Evolutionary conservation across 2,888 invertebrate genomes (phyloP).

Genomic region (Acrocera orbiculus): DNA sequence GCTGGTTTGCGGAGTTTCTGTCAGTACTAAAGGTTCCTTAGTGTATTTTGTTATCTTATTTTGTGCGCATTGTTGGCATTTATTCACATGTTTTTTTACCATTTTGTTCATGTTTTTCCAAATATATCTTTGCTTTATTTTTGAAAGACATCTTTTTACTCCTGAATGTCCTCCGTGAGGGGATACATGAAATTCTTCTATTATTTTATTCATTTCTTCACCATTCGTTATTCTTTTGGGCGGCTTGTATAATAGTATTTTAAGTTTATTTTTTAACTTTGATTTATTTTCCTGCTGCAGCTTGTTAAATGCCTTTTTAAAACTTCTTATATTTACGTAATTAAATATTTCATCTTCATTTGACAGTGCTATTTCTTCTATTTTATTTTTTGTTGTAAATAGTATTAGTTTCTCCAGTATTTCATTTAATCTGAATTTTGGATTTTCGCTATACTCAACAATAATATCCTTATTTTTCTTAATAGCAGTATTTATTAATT

Average conservation of each 20-base stretch:
- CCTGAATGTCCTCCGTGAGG: background rate
- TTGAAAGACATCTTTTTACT: background rate
- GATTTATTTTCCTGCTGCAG: background rate
- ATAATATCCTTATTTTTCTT: no score
- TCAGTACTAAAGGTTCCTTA: background rate
- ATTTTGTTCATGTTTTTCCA: background rate
- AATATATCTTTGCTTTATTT: background rate
- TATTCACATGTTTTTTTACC: constrained; percentile 3
- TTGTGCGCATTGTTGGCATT: constrained; percentile 4
- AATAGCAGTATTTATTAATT: no score
- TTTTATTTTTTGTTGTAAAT: background rate
- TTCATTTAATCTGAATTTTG: constrained; percentile 1
- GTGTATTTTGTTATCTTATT: constrained; percentile 4
- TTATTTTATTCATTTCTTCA: constrained; percentile 4
- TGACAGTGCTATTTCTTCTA: constrained; percentile 1
- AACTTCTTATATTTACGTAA: background rate
- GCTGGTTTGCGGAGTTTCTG: constrained; percentile 3
- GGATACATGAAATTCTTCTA: constrained; percentile 6
- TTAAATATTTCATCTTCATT: constrained; percentile 1
- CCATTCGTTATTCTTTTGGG: constrained; percentile 3
- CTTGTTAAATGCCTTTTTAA: background rate
- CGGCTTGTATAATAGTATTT: constrained; percentile 4
- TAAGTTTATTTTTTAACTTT: background rate
- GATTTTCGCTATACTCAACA: background rate
- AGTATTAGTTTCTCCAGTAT: constrained; percentile 2